Percentiles rank a stretch among this genome's conserved stretches.
Evolutionary conservation across 2,797 vertebrate genomes (phyloP).

Genomic region (Smutsia gigantea): DNA sequence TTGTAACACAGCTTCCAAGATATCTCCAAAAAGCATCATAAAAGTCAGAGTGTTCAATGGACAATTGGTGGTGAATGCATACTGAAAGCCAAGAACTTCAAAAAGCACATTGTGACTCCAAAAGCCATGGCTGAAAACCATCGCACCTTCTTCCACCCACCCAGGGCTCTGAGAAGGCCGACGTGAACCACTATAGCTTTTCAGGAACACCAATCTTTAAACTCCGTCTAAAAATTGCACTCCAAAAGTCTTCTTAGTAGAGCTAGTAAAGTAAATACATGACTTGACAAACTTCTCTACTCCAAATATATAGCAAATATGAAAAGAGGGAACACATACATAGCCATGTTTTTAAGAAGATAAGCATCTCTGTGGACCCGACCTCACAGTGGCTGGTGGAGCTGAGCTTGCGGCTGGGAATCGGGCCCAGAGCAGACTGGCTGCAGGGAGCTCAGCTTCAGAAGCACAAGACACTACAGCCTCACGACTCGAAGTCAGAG

Average conservation of each 20-base stretch:
- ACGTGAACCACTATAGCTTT: not conserved
- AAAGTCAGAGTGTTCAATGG: conserved; percentile 57
- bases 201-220: not conserved
- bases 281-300: not conserved
- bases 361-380: not conserved
- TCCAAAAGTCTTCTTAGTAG: not conserved
- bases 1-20: conserved; percentile 45
- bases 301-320: not conserved
- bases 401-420: not conserved
- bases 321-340: not conserved
- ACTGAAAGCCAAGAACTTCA: conserved; percentile 57
- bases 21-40: conserved; percentile 57
- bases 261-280: not conserved
- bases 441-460: not conserved
- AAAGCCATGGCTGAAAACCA: conserved; percentile 5
- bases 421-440: not conserved
- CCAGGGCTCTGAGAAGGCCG: not conserved
- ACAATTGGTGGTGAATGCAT: conserved; percentile 36
- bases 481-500: not conserved
- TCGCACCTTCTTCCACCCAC: not conserved
- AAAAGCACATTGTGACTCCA: conserved; percentile 34
- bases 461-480: not conserved
- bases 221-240: not conserved
- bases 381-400: not conserved
- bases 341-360: not conserved